Base-by-base conservation (phyloP, 2,113 vertebrate species). In the Dromiciops gliroides region DNA sequence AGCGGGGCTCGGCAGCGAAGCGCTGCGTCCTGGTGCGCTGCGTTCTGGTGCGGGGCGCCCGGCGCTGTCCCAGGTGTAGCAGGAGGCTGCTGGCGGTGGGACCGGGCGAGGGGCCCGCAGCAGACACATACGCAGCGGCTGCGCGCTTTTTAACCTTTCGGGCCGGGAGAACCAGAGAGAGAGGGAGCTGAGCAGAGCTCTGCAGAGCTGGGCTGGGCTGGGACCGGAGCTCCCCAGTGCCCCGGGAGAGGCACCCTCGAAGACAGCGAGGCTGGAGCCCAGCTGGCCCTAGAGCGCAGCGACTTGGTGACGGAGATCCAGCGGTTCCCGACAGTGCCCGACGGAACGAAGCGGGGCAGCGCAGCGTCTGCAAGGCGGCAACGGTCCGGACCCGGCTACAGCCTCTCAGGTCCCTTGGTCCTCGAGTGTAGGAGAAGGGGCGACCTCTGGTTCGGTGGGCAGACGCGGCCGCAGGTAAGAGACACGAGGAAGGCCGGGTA, bases 261-360 rank as follows among this genome's bases (percentile, higher is more conserved):
- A 48, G 44, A 52, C 50, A 8, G 37, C 47, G 67, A 51, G 90
- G 50, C 52, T 90, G 37, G 50, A 94, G 47, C 31, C 49, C 50
- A 28, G 8, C 10, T 0, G 51, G 53, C 48, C 52, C 2, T 2
- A 48, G 51, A 90, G 48, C 47, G 48, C 94, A 92, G 92, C 94
- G 90, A 92, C 95, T 96, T 48, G 91, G 94, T 89, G 67, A 94
- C 50, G 44, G 44, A 26, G 48, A 22, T 93, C 89, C 47, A 31
- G 2, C 19, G 60, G 50, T 60, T 94, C 51, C 10, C 26, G 25
- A 67, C 91, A 22, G 37, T 19, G 6, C n/a, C 9, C n/a, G 67
- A 90, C 48, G 6, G 95, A 56, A 44, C 25, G 44, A 28, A 50
- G 26, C 91, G 50, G 93, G 50, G 50, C 24, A 28, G 94, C 93